Conservation (phyloP, 2,113 vertebrate genomes). For the Tiliqua scincoides region DNA sequence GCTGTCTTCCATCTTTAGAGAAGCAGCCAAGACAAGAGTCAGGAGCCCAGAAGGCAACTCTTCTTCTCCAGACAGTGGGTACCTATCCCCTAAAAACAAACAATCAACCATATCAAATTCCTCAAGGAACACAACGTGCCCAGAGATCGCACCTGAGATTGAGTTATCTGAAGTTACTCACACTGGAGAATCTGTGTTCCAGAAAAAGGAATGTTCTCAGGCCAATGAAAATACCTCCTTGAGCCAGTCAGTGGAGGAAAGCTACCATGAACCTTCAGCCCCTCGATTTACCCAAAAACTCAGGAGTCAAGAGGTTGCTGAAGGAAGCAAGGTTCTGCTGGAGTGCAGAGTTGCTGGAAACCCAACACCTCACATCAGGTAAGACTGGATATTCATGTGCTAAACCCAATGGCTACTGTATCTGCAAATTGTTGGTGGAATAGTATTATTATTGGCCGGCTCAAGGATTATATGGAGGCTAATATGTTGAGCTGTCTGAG, state of each 20-base stretch:
- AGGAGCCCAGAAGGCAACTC: conserved; percentile 87
- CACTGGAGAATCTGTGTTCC: conserved; percentile 33
- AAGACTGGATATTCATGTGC: conserved; percentile 18
- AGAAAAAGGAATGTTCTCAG: conserved; percentile 29
- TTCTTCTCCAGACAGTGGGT: conserved; percentile 95
- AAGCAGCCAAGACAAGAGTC: conserved; percentile 79
- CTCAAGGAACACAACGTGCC: conserved; percentile 51
- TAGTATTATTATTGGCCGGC: not conserved
- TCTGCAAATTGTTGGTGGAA: not conserved
- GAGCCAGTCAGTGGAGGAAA: conserved; percentile 24
- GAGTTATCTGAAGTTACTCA: conserved; percentile 22
- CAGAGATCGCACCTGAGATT: conserved; percentile 53
- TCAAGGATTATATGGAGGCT: not conserved
- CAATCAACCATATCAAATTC: conserved; percentile 45
- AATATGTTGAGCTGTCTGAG: not conserved
- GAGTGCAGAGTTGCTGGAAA: conserved; percentile 90
- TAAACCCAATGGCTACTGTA: not conserved
- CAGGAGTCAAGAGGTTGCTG: conserved; percentile 93
- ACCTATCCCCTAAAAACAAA: conserved; percentile 88
- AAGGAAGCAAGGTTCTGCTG: conserved; percentile 88
- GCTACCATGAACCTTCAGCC: conserved; percentile 63
- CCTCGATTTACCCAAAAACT: conserved; percentile 93
- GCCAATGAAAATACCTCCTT: not conserved
- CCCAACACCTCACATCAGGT: conserved; percentile 90
- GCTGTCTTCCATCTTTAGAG: conserved; percentile 93